phyloP scores from a whole-genome alignment of 2,797 vertebrate genomes.

The Craterocephalus amniculus region DNA sequence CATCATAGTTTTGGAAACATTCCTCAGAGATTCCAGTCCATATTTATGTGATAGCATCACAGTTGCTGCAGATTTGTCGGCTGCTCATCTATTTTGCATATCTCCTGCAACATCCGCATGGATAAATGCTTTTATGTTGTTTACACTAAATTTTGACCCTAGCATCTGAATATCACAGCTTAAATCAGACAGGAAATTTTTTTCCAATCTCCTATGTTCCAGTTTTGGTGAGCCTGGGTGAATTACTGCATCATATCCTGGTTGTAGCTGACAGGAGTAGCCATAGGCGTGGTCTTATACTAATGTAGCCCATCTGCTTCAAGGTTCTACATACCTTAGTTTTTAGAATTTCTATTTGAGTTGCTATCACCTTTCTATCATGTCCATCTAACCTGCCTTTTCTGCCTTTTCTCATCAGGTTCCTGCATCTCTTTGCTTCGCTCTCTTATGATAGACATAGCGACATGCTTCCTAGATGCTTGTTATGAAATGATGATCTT shows the following conservation, averaged over 20 bases:
- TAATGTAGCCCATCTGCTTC: neutral
- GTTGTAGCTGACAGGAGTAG: neutral
- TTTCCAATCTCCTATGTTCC: neutral
- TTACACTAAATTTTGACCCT: too few species aligned
- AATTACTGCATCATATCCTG: neutral
- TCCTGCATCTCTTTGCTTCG: neutral
- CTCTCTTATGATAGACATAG: neutral
- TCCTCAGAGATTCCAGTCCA: neutral
- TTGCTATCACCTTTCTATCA: neutral
- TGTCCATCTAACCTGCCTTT: neutral
- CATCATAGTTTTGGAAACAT: neutral
- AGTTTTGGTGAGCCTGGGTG: neutral
- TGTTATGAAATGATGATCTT: neutral
- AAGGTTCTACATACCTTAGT: neutral
- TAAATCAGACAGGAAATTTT: neutral
- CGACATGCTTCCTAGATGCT: neutral
- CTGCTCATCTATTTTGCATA: neutral
- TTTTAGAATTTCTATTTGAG: neutral
- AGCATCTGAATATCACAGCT: too few species aligned
- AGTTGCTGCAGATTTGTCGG: neutral
- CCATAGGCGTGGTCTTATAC: too few species aligned
- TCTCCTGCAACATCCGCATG: neutral
- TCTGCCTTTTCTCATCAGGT: neutral
- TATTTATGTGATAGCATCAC: neutral
- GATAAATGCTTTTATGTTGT: neutral